Conservation (phyloP, 2,797 vertebrate genomes). For the Sebastes miniatus region DNA sequence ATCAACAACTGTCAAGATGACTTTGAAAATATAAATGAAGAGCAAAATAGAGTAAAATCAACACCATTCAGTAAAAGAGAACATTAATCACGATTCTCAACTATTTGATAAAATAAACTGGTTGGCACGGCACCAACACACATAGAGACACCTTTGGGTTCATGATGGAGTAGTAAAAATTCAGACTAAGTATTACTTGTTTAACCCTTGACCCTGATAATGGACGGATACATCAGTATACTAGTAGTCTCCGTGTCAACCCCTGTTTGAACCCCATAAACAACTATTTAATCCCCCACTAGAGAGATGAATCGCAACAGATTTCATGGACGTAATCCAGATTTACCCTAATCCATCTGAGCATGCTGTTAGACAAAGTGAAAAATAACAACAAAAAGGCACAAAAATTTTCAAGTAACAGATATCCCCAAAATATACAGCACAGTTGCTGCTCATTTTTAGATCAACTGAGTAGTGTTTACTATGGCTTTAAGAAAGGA, state of each 20-base stretch:
- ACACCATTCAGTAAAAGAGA: background rate
- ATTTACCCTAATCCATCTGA: constrained; percentile 51
- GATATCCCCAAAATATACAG: constrained; percentile 8
- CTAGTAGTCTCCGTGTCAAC: constrained; percentile 26
- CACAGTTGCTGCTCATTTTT: background rate
- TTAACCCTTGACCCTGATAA: constrained; percentile 21
- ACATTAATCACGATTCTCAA: constrained; percentile 1
- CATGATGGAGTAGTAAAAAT: background rate
- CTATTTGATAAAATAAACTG: constrained; percentile 7
- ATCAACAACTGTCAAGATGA: constrained; percentile 4
- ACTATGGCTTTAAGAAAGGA: constrained; percentile 47
- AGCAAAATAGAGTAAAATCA: constrained; percentile 19
- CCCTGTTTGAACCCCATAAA: constrained; percentile 16
- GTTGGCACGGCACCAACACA: constrained; percentile 60
- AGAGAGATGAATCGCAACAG: constrained; percentile 41
- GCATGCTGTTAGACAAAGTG: constrained; percentile 16
- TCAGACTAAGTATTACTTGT: background rate
- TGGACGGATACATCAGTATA: constrained; percentile 9
- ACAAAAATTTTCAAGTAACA: constrained; percentile 48
- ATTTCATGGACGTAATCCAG: constrained; percentile 64
- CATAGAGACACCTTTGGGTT: constrained; percentile 3
- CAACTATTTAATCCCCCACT: constrained; percentile 47
- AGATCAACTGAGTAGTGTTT: background rate
- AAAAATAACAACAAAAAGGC: constrained; percentile 12
- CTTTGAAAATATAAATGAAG: background rate